Conservation (phyloP, 2,797 vertebrate species). For the Bothrops alternatus region DNA sequence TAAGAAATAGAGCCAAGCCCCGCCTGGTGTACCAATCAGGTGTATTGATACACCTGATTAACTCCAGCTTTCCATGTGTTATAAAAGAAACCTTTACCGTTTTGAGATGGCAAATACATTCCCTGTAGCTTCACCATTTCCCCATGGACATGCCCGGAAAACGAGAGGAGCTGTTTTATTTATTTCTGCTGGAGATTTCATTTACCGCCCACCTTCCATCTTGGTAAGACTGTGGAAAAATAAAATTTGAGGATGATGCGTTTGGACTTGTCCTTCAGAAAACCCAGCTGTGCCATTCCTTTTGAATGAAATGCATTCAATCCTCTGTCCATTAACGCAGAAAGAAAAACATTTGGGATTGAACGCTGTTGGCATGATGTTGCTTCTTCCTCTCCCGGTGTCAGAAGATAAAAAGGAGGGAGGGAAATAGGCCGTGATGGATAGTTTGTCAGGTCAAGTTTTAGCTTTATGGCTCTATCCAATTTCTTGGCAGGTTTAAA, state of each 20-base stretch:
- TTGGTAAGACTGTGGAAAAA: background rate
- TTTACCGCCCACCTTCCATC: background rate
- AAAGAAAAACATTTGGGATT: conserved; percentile 27
- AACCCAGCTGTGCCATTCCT: background rate
- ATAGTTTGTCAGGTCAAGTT: conserved; percentile 4
- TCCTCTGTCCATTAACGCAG: conserved; percentile 11
- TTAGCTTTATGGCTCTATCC: background rate
- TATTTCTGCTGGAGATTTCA: background rate
- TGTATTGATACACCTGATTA: no score
- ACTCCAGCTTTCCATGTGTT: background rate
- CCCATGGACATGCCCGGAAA: background rate
- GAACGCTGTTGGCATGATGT: background rate
- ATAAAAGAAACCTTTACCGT: background rate
- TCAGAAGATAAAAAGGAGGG: background rate
- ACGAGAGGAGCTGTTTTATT: background rate
- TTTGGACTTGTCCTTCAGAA: background rate
- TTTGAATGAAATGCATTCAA: conserved; percentile 21
- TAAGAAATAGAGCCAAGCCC: background rate
- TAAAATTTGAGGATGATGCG: background rate
- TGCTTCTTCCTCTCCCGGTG: background rate
- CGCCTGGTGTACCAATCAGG: background rate
- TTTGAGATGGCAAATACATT: background rate
- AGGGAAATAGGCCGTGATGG: background rate
- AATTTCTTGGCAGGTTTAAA: background rate
- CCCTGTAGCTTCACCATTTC: background rate